Conservation (phyloP, 2,888 invertebrate species). For the Seira ritae region DNA sequence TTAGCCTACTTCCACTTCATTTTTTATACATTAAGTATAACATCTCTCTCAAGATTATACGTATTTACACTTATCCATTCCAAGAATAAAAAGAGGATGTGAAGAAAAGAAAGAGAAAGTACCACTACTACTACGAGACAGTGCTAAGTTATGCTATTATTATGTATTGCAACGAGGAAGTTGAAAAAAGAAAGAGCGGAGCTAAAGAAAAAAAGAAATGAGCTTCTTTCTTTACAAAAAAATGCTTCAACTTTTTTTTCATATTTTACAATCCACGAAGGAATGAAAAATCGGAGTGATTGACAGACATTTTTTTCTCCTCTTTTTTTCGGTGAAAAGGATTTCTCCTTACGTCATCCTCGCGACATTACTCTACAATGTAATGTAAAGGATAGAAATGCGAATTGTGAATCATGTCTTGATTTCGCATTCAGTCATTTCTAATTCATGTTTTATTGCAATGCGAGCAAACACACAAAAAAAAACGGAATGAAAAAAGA, state of each 20-base stretch:
- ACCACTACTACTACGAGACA: slow-evolving; percentile 25
- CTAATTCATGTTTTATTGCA: background rate
- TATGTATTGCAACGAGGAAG: background rate
- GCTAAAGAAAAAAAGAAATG: slow-evolving; percentile 40
- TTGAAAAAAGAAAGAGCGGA: background rate
- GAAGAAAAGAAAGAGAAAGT: background rate
- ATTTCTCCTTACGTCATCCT: too few species aligned
- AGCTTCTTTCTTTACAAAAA: background rate
- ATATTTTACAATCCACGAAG: background rate
- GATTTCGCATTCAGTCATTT: background rate
- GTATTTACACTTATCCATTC: slow-evolving; percentile 33
- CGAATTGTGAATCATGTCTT: background rate
- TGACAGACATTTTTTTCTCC: slow-evolving; percentile 35
- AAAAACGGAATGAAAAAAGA: too few species aligned
- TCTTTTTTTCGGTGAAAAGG: too few species aligned
- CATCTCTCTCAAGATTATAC: slow-evolving; percentile 36
- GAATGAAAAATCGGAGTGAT: slow-evolving; percentile 36
- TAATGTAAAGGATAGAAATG: background rate
- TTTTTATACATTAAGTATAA: slow-evolving; percentile 18
- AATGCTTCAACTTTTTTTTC: too few species aligned
- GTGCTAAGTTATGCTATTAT: background rate
- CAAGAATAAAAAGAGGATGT: slow-evolving; percentile 15
- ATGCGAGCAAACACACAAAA: too few species aligned
- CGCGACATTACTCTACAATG: too few species aligned
- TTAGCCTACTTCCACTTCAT: slow-evolving; percentile 61